These are phyloP conservation scores for Clarias pachynema DNA, from an alignment of 2,797 vertebrate genomes.

Conservation along the genomic window DNA sequence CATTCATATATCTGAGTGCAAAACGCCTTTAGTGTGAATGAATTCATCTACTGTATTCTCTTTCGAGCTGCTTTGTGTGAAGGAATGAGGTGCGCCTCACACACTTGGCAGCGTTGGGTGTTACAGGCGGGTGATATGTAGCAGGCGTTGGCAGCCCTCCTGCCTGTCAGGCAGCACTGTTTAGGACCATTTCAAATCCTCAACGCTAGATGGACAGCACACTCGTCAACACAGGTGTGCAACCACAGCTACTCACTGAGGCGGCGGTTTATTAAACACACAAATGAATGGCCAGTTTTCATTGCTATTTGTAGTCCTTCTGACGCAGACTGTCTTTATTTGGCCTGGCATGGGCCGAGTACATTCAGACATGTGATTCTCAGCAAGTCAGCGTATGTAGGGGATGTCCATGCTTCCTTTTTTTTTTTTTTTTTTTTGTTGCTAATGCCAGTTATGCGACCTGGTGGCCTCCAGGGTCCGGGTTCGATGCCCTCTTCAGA, in stretches of 20 bases:
- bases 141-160: slow-evolving; percentile 45
- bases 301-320: slow-evolving; percentile 18
- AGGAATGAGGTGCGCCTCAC: slow-evolving; percentile 18
- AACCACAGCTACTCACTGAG: slow-evolving; percentile 48
- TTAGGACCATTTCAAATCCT: slow-evolving; percentile 59
- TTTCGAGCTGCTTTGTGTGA: slow-evolving; percentile 11
- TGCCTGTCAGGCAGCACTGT: slow-evolving; percentile 41
- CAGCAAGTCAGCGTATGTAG: background rate
- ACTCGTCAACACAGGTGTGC: slow-evolving; percentile 67
- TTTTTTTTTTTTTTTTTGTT: background rate
- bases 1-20: background rate
- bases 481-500: no score
- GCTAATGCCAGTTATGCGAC: background rate
- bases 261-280: slow-evolving; percentile 48
- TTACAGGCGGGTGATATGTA: slow-evolving; percentile 44
- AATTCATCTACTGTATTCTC: slow-evolving; percentile 33
- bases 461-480: no score
- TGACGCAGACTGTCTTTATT: slow-evolving; percentile 23
- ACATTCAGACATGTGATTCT: background rate
- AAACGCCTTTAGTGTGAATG: slow-evolving; percentile 23
- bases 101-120: slow-evolving; percentile 22
- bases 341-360: background rate
- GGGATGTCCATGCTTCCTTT: slow-evolving; percentile 10
- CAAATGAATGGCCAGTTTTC: slow-evolving; percentile 33
- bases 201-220: slow-evolving; percentile 42